A percentile compares a stretch with the other conserved stretches of the same genome.
Conservation (phyloP, 2,888 invertebrate genomes). For the Norana najaformis region DNA sequence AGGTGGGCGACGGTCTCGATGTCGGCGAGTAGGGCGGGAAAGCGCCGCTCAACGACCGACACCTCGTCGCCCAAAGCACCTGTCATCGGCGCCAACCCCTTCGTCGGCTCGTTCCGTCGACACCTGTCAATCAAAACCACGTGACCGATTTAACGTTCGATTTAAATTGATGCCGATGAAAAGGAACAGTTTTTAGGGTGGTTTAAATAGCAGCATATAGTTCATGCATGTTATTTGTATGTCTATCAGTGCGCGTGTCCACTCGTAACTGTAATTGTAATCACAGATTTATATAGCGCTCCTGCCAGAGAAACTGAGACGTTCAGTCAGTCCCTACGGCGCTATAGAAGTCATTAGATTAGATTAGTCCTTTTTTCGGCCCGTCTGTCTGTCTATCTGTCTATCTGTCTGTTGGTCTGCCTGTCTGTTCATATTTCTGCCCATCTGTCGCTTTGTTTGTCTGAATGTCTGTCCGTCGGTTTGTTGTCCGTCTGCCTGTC, state of each 20-base stretch:
- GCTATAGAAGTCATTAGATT: too few relatives aligned
- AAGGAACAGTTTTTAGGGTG: background rate
- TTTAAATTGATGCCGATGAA: background rate
- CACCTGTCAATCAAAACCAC: background rate
- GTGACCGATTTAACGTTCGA: too few relatives aligned
- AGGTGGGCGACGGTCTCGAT: constrained; percentile 55
- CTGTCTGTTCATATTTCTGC: background rate
- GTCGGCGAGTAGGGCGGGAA: constrained; percentile 66
- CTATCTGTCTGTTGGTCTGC: background rate
- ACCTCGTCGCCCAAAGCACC: background rate
- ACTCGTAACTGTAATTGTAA: too few relatives aligned
- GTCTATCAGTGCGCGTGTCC: too few relatives aligned
- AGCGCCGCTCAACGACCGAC: background rate
- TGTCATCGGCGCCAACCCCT: background rate
- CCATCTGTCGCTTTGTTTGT: background rate
- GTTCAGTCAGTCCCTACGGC: too few relatives aligned
- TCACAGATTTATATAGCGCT: too few relatives aligned
- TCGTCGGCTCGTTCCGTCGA: background rate
- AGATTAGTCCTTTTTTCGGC: background rate
- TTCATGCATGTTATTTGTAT: background rate
- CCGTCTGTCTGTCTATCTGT: background rate
- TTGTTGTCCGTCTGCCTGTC: too few relatives aligned
- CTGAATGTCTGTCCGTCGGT: background rate
- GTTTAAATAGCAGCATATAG: background rate
- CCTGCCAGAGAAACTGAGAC: too few relatives aligned